Conservation (phyloP, 2,113 vertebrate species). For the Pygathrix nemaeus region DNA sequence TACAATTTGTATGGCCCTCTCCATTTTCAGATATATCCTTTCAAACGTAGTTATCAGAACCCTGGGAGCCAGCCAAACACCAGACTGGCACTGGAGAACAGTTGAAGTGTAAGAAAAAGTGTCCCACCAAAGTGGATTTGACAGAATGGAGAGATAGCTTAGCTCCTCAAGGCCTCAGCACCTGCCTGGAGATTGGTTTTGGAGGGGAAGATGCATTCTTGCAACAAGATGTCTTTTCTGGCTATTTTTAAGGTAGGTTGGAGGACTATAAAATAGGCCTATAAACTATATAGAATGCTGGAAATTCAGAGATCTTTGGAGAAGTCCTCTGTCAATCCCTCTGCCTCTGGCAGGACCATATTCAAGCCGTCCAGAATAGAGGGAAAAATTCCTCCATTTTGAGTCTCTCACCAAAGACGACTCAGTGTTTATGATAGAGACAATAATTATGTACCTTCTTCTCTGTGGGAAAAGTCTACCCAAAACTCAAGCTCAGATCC, state of each 20-base stretch:
- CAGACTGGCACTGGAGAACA: background rate
- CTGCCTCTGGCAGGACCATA: background rate
- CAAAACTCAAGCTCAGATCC: background rate
- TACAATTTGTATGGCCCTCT: conserved; percentile 62
- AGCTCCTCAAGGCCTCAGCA: background rate
- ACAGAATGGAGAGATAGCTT: background rate
- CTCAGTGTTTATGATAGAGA: background rate
- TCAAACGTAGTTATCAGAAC: conserved; percentile 15
- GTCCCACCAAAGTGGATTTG: background rate
- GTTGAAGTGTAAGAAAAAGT: conserved; percentile 1
- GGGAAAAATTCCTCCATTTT: background rate
- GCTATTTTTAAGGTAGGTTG: background rate
- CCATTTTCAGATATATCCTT: conserved; percentile 66
- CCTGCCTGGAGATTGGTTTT: background rate
- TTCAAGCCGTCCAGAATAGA: background rate
- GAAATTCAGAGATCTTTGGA: background rate
- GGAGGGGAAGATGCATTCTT: background rate
- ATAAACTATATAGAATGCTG: background rate
- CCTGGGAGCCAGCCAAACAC: conserved; percentile 5
- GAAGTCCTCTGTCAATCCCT: background rate
- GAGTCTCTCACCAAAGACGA: background rate
- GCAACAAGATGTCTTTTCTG: background rate
- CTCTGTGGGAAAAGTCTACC: background rate
- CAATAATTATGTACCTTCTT: background rate
- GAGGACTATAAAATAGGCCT: background rate